Base-by-base conservation (phyloP, 2,113 vertebrate species). In the Tapirus terrestris region DNA sequence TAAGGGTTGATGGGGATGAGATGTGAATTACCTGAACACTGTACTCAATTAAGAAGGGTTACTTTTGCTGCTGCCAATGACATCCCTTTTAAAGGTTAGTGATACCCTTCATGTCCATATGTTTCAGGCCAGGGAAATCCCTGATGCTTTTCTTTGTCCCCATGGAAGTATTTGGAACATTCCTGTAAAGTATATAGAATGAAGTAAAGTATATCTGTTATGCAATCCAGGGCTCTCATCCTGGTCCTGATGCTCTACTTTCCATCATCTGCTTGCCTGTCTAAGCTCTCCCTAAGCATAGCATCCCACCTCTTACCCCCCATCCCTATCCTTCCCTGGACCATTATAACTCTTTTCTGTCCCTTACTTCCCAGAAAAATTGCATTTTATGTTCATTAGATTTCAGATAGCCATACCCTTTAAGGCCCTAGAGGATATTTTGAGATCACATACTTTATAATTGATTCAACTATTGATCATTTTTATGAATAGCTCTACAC, bases 381-480 rank as follows among this genome's bases (percentile, higher is more conserved):
- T 53, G 2, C 25, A 31, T 12, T 73, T 84, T 65, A 29, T 3
- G 1, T 31, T n/a, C 29, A 8, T 93, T 86, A 21, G 45, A 60
- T 81, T 45, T 91, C 39, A 76, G 58, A 60, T 58, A 17, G 23
- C 33, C 17, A 68, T 27, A 83, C 9, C 43, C 43, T 72, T 70
- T 72, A 65, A 76, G 27, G 1, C 14, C 48, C 33, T 61, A 58
- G 17, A 43, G 3, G 8, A 2, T 77, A n/a, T 68, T 94, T 92
- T 79, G 39, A 83, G n/a, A 68, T 90, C n/a, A 48, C 3, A 75
- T 0, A 5, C 11, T 81, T 31, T 76, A 36, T 68, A 60, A 56
- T 75, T 58, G 70, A 68, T 84, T 84, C n/a, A 91, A n/a, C 33
- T 29, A 60, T 21, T 82, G 45, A 92, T 31, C 18, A 67, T 84